phyloP scores from a whole-genome alignment of 2,888 invertebrate species.

The Tenthredo amoena region DNA sequence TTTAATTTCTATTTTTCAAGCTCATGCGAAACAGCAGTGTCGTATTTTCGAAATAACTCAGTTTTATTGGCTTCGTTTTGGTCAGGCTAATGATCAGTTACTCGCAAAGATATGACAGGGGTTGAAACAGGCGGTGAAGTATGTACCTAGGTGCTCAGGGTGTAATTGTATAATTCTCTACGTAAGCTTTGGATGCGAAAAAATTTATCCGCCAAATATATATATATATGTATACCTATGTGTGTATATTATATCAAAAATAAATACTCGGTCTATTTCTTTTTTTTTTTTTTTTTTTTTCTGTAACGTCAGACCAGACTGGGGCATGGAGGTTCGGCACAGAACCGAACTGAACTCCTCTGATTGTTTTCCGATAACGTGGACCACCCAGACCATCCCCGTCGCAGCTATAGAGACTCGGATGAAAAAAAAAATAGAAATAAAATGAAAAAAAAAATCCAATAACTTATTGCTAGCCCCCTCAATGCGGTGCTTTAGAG shows the following conservation, averaged over 20 bases:
- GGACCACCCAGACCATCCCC: conserved; percentile 9
- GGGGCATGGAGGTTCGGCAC: background rate
- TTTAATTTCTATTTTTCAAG: too few relatives aligned
- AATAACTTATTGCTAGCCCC: conserved; percentile 21
- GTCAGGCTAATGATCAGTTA: background rate
- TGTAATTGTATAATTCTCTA: too few relatives aligned
- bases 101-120: background rate
- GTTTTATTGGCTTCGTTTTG: background rate
- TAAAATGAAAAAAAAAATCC: background rate
- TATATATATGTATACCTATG: too few relatives aligned
- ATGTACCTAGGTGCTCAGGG: too few relatives aligned
- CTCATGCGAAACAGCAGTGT: background rate
- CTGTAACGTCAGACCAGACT: conserved; percentile 2
- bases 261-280: too few relatives aligned
- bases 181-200: background rate
- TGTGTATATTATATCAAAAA: background rate
- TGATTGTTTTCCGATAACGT: conserved; percentile 49
- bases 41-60: background rate
- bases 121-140: background rate
- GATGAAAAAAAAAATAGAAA: background rate
- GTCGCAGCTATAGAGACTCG: background rate
- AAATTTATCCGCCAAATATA: background rate
- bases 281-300: background rate
- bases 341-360: conserved; percentile 7
- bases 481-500: background rate